Percentiles rank a stretch among this genome's conserved stretches.
Evolutionary conservation across 2,888 invertebrate genomes (phyloP).

Genomic region (Platycheirus rosarum): DNA sequence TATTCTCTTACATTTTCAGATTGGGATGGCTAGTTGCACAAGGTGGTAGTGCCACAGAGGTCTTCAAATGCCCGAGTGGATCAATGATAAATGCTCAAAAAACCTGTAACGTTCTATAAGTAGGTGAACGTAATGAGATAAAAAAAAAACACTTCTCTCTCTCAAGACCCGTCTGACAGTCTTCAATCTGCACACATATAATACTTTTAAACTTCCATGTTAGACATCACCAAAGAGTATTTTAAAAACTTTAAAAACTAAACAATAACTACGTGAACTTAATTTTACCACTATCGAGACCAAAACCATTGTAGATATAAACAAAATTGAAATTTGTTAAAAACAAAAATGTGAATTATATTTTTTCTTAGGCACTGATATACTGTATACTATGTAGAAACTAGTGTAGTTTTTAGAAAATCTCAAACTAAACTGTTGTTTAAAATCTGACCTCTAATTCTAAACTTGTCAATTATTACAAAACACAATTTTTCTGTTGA

Average conservation of each 20-base stretch:
- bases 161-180: slow-evolving; percentile 21
- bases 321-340: slow-evolving; percentile 45
- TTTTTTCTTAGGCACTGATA: slow-evolving; percentile 60
- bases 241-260: slow-evolving; percentile 32
- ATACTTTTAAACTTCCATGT: slow-evolving; percentile 18
- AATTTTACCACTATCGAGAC: slow-evolving; percentile 55
- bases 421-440: slow-evolving; percentile 19
- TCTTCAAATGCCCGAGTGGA: slow-evolving; percentile 82
- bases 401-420: slow-evolving; percentile 19
- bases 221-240: slow-evolving; percentile 21
- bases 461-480: slow-evolving; percentile 65
- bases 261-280: slow-evolving; percentile 45
- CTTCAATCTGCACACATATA: slow-evolving; percentile 4
- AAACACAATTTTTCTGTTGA: too few species aligned
- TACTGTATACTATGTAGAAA: slow-evolving; percentile 48
- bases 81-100: slow-evolving; percentile 82
- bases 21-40: slow-evolving; percentile 82
- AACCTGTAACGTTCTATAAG: slow-evolving; percentile 82
- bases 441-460: slow-evolving; percentile 41
- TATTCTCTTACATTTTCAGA: slow-evolving; percentile 75
- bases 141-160: slow-evolving; percentile 5
- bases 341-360: slow-evolving; percentile 17
- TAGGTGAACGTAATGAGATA: slow-evolving; percentile 27
- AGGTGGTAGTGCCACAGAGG: slow-evolving; percentile 82
- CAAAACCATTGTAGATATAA: slow-evolving; percentile 59